Conservation (phyloP, 2,113 vertebrate species). For the Neopipo cinnamomea region DNA sequence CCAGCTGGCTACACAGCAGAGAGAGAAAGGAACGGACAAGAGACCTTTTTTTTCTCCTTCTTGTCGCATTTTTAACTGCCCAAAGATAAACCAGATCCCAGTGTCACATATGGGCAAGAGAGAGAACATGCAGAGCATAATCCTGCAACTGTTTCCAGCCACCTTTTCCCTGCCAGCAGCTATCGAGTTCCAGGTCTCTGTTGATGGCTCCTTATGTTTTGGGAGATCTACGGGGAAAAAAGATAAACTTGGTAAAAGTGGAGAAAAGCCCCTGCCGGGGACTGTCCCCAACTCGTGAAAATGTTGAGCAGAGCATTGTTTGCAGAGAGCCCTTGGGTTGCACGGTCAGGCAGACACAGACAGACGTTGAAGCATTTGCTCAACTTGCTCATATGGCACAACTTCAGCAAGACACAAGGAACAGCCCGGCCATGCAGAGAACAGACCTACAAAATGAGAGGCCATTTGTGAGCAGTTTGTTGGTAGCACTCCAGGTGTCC, state of each 20-base stretch:
- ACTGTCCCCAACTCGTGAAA: background rate
- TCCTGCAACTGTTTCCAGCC: background rate
- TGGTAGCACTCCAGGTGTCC: conserved; percentile 54
- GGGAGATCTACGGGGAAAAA: background rate
- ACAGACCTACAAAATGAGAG: conserved; percentile 54
- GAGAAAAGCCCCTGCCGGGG: background rate
- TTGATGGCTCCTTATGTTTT: background rate
- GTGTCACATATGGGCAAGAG: background rate
- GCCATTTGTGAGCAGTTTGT: background rate
- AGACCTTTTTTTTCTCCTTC: background rate
- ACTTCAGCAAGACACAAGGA: conserved; percentile 34
- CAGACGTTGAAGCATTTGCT: conserved; percentile 58
- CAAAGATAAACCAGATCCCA: background rate
- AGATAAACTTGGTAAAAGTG: background rate
- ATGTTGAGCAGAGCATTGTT: background rate
- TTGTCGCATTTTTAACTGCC: background rate
- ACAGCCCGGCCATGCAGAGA: conserved; percentile 42
- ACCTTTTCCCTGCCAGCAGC: background rate
- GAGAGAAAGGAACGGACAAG: background rate
- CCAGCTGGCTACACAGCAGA: background rate
- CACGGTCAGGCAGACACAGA: conserved; percentile 18
- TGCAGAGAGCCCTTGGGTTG: background rate
- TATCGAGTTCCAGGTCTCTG: background rate
- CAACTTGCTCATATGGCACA: conserved; percentile 61
- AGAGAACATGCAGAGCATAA: background rate